Base-by-base conservation (phyloP, 2,797 vertebrate genomes). In the Girardinus metallicus region DNA sequence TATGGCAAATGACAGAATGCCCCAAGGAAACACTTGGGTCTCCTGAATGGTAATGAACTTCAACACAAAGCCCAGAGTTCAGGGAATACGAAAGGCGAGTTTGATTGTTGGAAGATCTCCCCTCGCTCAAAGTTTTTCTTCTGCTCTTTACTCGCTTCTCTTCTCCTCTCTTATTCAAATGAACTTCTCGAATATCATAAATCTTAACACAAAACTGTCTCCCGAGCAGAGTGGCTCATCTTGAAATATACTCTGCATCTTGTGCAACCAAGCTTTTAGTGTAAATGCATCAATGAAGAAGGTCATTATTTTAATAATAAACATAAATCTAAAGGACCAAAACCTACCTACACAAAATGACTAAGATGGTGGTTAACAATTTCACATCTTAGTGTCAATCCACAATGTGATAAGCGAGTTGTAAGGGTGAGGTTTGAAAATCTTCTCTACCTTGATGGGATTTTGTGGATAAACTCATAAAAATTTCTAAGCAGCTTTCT, bases 1-100 rank as follows among this genome's bases (percentile, higher is more conserved):
- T 95, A 96, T 94, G 94, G 94, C 93, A 94, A 95, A 96, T 96
- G 95, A 95, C 94, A 90, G 91, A 92, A 88, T 90, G 94, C 93
- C 91, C 93, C 88, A 47, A 94, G 94, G 95, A 95, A 95, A 94
- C 92, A 91, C 88, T 89, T 85, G 85, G 90, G 91, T 93, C 92
- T 86, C 75, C 86, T 85, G 94, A 91, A 96, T 95, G 88, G 88
- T 94, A 94, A 95, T 94, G 89, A 95, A 92, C 85, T 87, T 62
- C 66, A 66, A 55, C 80, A 66, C 80, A 83, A 91, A 92, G 93
- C 91, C 90, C 80, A 84, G 89, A 88, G 93, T 89, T 93, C 83
- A 85, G 92, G 91, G 92, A 95, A 92, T 92, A 87, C 64, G 31
- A 90, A 88, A 75, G 77, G 91, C 93, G 93, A 95, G 92, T 95